These are phyloP conservation scores for Chaunax sp. DNA, from an alignment of 2,797 vertebrate genomes.

Conservation along the genomic window DNA sequence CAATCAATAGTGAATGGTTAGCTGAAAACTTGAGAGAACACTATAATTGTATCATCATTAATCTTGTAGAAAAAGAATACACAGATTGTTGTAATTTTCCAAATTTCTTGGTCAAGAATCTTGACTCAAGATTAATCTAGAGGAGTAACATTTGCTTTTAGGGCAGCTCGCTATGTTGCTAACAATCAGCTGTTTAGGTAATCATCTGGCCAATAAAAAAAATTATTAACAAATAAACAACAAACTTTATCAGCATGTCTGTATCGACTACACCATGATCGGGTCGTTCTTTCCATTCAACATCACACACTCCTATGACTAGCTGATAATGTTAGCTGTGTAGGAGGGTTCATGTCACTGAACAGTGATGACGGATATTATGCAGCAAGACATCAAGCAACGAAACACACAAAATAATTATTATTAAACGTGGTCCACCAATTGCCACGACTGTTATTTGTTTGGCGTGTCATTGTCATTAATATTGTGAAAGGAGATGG, in stretches of 20 bases:
- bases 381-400: constrained; percentile 28
- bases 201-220: constrained; percentile 6
- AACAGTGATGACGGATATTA: constrained; percentile 16
- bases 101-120: too few relatives aligned
- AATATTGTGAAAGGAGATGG: background rate
- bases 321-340: constrained; percentile 46
- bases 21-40: background rate
- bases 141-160: too few relatives aligned
- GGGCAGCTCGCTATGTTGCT: constrained; percentile 42
- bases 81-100: too few relatives aligned
- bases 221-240: background rate
- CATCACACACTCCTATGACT: too few relatives aligned
- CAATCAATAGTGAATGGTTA: background rate
- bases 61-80: background rate
- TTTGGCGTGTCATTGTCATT: constrained; percentile 1
- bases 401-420: background rate
- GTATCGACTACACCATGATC: too few relatives aligned
- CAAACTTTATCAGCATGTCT: background rate
- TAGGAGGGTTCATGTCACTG: constrained; percentile 33
- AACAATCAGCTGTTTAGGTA: constrained; percentile 52
- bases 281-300: too few relatives aligned
- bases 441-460: background rate
- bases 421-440: background rate
- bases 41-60: background rate
- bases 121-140: too few relatives aligned